Conservation (phyloP, 2,113 vertebrate genomes). For the Theristicus caerulescens region DNA sequence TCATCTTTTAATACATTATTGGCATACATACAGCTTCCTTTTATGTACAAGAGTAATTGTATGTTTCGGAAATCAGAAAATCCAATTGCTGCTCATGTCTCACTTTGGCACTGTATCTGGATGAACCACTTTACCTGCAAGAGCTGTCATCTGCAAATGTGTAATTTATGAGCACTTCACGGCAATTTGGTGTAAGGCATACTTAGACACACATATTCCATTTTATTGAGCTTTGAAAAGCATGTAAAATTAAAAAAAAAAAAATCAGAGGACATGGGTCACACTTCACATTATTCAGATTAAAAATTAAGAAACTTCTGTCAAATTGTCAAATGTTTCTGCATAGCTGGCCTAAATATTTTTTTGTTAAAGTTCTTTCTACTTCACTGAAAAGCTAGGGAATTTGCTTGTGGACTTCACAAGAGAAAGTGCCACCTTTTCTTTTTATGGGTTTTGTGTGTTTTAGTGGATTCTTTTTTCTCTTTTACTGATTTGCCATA, state of each 20-base stretch:
- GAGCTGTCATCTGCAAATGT: not conserved
- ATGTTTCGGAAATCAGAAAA: conserved; percentile 14
- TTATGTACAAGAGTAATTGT: not conserved
- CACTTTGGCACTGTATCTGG: not conserved
- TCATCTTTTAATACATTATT: not conserved
- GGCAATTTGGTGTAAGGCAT: not conserved
- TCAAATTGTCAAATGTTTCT: not conserved
- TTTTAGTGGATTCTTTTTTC: not conserved
- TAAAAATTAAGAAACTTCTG: not conserved
- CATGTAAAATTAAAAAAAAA: not conserved
- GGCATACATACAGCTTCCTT: not conserved
- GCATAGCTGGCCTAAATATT: not conserved
- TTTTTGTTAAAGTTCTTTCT: not conserved
- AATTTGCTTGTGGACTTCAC: not conserved
- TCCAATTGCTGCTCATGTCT: not conserved
- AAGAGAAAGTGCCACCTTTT: not conserved
- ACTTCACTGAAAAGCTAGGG: not conserved
- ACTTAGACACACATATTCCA: not conserved
- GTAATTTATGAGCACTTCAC: conserved; percentile 4
- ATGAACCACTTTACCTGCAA: not conserved
- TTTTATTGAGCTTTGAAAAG: not conserved
- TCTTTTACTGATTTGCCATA: not conserved
- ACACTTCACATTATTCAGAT: not conserved
- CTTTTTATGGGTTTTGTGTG: not conserved
- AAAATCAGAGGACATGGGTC: not conserved